A percentile compares a stretch with the other conserved stretches of the same genome.
phyloP scores from a whole-genome alignment of 2,113 vertebrate genomes.

The Esox niger region DNA sequence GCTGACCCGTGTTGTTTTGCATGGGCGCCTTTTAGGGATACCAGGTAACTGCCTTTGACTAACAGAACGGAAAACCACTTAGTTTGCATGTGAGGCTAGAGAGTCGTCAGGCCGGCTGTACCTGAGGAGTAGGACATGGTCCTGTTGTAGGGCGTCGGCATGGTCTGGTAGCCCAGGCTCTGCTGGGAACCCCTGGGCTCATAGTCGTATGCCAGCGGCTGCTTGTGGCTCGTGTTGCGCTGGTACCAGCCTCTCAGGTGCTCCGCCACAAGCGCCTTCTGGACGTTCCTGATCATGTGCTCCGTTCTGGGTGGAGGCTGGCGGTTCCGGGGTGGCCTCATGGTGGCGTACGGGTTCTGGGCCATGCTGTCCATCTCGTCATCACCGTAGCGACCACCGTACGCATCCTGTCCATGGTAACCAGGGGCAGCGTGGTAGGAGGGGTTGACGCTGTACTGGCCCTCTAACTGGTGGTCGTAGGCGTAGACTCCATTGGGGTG shows the following conservation, averaged over 20 bases:
- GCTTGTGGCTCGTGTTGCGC: conserved; percentile 82
- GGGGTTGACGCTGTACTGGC: conserved; percentile 89
- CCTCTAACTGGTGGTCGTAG: conserved; percentile 87
- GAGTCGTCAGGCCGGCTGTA: conserved; percentile 12
- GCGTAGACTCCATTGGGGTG: conserved; percentile 76
- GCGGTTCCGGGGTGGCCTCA: conserved; percentile 82
- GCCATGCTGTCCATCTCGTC: conserved; percentile 78
- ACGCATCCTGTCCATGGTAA: conserved; percentile 75
- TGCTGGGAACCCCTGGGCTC: conserved; percentile 83
- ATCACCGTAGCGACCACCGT: conserved; percentile 71
- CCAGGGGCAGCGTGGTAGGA: conserved; percentile 66
- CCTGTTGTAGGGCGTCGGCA: conserved; percentile 76
- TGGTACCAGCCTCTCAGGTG: conserved; percentile 96
- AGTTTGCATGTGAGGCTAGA: neutral
- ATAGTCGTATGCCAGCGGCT: conserved; percentile 78
- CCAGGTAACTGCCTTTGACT: neutral
- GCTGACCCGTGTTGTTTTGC: too few species aligned
- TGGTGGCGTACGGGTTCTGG: conserved; percentile 86
- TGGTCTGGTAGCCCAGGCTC: conserved; percentile 79
- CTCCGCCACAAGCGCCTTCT: conserved; percentile 89
- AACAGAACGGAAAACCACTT: neutral
- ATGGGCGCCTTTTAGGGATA: too few species aligned
- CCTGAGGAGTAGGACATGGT: conserved; percentile 76
- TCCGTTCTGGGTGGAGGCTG: conserved; percentile 70
- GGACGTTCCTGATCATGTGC: conserved; percentile 82